Evolutionary conservation across 2,888 invertebrate genomes (phyloP).

Genomic region (Agrotis clavis): DNA sequence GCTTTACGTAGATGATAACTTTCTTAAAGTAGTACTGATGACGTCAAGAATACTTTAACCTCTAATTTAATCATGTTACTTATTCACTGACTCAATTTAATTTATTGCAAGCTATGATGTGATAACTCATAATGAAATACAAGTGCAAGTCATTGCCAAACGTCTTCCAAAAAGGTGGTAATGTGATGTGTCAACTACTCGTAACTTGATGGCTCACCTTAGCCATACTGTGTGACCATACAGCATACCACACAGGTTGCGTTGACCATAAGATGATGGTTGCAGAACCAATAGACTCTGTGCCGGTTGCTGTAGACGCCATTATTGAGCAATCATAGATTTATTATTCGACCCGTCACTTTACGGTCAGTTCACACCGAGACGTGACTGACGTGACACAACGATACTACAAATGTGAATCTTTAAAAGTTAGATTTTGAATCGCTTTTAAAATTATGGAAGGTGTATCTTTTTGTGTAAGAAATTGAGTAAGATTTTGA

Average conservation of each 20-base stretch:
- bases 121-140: not conserved
- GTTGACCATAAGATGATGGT: not conserved
- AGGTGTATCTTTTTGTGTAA: no score
- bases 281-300: not conserved
- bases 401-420: no score
- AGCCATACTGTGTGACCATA: no score
- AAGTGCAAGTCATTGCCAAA: conserved; percentile 12
- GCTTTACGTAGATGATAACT: no score
- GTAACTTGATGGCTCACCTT: not conserved
- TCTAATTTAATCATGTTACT: not conserved
- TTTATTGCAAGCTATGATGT: not conserved
- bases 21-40: not conserved
- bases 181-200: conserved; percentile 13
- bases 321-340: conserved; percentile 9
- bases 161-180: not conserved
- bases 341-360: not conserved
- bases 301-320: not conserved
- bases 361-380: no score
- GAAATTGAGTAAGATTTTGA: no score
- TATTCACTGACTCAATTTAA: not conserved
- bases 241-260: conserved; percentile 24
- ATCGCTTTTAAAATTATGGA: no score
- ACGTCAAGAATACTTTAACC: not conserved
- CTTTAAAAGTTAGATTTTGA: no score
- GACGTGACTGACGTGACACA: no score